Conservation (phyloP, 2,113 vertebrate species). For the Edolisoma coerulescens region DNA sequence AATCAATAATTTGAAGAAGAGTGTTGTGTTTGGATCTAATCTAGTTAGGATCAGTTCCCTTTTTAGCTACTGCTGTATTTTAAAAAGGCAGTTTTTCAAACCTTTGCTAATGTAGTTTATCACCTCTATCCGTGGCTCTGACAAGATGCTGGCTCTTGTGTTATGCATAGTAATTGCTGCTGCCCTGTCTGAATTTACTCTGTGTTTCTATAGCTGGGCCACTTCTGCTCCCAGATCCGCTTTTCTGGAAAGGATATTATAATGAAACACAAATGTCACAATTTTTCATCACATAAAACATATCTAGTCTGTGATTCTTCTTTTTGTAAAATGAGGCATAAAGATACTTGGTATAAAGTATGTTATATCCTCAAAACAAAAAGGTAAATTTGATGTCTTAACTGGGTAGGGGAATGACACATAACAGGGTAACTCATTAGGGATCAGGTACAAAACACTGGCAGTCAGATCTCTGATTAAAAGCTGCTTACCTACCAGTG, state of each 20-base stretch:
- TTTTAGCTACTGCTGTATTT: constrained; percentile 55
- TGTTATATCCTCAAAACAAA: background rate
- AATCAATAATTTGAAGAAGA: background rate
- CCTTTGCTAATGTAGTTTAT: constrained; percentile 43
- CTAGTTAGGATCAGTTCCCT: constrained; percentile 26
- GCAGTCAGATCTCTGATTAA: background rate
- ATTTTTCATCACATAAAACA: background rate
- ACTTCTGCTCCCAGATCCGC: background rate
- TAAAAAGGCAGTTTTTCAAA: constrained; percentile 57
- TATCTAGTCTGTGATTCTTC: background rate
- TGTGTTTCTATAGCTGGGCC: background rate
- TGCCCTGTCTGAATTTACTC: constrained; percentile 4
- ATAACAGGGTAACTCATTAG: background rate
- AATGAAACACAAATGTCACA: background rate
- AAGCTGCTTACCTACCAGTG: background rate
- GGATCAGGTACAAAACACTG: background rate
- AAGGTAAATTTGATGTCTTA: background rate
- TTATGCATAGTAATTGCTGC: constrained; percentile 41
- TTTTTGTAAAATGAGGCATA: background rate
- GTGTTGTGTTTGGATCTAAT: constrained; percentile 14
- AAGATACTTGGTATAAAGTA: background rate
- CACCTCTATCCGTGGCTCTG: constrained; percentile 24
- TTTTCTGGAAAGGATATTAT: background rate
- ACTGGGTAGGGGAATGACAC: background rate
- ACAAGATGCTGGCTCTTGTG: constrained; percentile 5